These are phyloP conservation scores for Cyclophora punctaria DNA, from an alignment of 2,888 invertebrate genomes.

Conservation along the genomic window DNA sequence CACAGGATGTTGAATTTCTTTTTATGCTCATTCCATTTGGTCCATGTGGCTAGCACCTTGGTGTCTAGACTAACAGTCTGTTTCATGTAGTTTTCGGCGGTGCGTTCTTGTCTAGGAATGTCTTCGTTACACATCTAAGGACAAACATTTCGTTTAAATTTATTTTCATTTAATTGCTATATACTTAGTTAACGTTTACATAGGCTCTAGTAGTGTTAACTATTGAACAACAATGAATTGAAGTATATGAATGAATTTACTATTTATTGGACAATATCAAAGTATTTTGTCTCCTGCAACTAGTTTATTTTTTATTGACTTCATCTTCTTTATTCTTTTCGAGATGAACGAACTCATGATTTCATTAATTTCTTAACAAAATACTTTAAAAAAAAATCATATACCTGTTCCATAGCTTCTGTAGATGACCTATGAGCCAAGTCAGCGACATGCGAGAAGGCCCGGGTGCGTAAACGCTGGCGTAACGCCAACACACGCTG, in stretches of 20 bases:
- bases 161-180: too few species aligned
- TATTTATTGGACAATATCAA: too few species aligned
- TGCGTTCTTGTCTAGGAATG: constrained; percentile 56
- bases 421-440: constrained; percentile 56
- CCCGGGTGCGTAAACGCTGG: constrained; percentile 43
- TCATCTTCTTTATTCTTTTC: too few species aligned
- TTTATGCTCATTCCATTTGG: constrained; percentile 44
- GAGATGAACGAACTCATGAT: too few species aligned
- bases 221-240: neutral
- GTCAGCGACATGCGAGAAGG: constrained; percentile 42
- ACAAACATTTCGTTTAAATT: constrained; percentile 1
- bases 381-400: too few species aligned
- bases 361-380: too few species aligned
- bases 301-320: too few species aligned
- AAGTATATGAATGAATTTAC: too few species aligned
- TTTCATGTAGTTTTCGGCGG: constrained; percentile 49
- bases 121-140: constrained; percentile 58
- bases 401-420: constrained; percentile 55
- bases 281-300: too few species aligned
- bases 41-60: constrained; percentile 43
- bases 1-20: constrained; percentile 34
- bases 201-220: neutral
- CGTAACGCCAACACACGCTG: constrained; percentile 54
- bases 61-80: constrained; percentile 45
- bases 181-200: neutral